These are phyloP conservation scores for Cacoxenus indagator DNA, from an alignment of 2,888 invertebrate genomes.

Conservation along the genomic window DNA sequence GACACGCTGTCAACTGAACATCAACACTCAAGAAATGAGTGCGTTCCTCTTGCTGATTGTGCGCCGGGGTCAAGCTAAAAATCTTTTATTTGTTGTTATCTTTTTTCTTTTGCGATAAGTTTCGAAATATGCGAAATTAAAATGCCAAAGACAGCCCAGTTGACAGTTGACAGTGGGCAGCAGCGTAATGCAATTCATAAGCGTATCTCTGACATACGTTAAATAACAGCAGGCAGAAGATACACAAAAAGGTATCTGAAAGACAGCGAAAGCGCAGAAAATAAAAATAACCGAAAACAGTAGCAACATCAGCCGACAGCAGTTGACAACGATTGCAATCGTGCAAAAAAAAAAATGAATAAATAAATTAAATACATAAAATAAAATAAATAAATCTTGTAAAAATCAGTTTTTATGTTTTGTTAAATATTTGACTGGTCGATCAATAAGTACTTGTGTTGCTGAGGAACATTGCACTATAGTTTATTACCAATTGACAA, in stretches of 20 bases:
- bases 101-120: neutral
- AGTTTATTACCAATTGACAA: no score
- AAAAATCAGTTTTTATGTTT: no score
- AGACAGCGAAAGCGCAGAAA: neutral
- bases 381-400: no score
- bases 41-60: neutral
- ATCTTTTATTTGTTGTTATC: neutral
- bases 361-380: no score
- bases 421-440: no score
- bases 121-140: slow-evolving; percentile 7
- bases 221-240: no score
- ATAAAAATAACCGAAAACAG: no score
- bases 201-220: no score
- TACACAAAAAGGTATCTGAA: neutral
- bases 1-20: neutral
- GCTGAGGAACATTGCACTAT: no score
- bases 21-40: slow-evolving; percentile 40
- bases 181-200: neutral
- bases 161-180: slow-evolving; percentile 25
- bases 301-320: neutral
- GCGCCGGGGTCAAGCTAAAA: no score
- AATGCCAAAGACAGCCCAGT: neutral
- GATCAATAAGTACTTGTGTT: no score
- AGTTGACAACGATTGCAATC: neutral
- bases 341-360: no score